Evolutionary conservation across 2,888 invertebrate genomes (phyloP).

Genomic region (Epistrophe grossulariae): DNA sequence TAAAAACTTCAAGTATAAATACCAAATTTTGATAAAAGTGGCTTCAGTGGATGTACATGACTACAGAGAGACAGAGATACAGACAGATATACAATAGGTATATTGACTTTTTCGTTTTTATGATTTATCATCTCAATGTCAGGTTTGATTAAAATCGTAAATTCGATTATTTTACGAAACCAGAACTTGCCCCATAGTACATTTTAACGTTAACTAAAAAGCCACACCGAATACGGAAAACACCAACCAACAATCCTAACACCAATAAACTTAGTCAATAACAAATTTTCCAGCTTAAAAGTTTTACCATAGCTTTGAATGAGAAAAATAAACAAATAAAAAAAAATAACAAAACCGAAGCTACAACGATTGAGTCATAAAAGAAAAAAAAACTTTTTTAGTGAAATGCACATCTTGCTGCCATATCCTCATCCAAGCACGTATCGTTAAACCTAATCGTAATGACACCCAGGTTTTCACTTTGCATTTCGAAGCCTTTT

Average conservation of each 20-base stretch:
- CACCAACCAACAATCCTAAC: background rate
- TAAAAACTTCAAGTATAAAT: no score
- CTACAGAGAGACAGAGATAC: no score
- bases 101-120: no score
- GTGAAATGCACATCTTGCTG: slow-evolving; percentile 27
- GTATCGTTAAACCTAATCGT: slow-evolving; percentile 41
- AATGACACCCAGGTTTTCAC: slow-evolving; percentile 34
- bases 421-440: slow-evolving; percentile 40
- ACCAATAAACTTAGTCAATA: slow-evolving; percentile 1
- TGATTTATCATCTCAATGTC: no score
- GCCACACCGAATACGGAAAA: background rate
- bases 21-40: no score
- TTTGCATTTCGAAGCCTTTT: slow-evolving; percentile 49
- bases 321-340: background rate
- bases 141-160: background rate
- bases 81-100: no score
- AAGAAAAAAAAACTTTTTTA: slow-evolving; percentile 2
- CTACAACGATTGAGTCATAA: slow-evolving; percentile 38
- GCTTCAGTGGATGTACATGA: no score
- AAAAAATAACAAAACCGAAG: background rate
- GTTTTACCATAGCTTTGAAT: background rate
- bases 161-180: background rate
- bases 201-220: background rate
- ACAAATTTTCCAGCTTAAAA: slow-evolving; percentile 27
- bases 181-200: background rate